Percentiles rank a stretch among this genome's conserved stretches.
phyloP scores from a whole-genome alignment of 2,888 invertebrate genomes.

The Dastarcus helophoroides region DNA sequence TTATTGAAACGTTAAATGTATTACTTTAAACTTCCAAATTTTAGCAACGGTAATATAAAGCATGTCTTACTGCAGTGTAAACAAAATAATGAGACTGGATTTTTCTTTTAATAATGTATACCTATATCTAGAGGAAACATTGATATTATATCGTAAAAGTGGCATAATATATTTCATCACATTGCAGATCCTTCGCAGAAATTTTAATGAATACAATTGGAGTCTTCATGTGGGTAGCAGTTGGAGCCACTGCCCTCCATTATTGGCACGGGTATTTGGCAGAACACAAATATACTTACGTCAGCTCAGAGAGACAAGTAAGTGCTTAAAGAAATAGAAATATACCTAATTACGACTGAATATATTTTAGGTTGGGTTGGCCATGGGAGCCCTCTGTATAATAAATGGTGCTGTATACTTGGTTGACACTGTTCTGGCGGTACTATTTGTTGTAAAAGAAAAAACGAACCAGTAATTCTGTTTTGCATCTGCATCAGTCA shows the following conservation, averaged over 20 bases:
- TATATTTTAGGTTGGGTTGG: constrained; percentile 52
- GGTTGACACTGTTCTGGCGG: constrained; percentile 66
- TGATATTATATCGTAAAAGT: no score
- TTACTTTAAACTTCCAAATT: no score
- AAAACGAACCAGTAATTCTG: constrained; percentile 7
- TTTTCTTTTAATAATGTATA: no score
- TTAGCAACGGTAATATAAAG: no score
- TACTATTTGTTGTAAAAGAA: constrained; percentile 39
- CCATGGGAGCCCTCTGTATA: constrained; percentile 69
- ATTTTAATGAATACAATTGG: constrained; percentile 82
- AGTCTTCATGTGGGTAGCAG: constrained; percentile 72
- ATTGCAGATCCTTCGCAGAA: constrained; percentile 59
- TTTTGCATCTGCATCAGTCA: no score
- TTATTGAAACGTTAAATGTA: no score
- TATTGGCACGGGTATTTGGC: constrained; percentile 82
- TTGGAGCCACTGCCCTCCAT: constrained; percentile 76
- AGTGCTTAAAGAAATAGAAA: constrained; percentile 11
- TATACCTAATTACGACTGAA: no score
- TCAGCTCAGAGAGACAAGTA: constrained; percentile 61
- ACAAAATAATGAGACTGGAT: no score
- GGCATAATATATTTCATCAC: constrained; percentile 7
- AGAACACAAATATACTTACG: constrained; percentile 63
- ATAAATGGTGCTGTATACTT: constrained; percentile 70
- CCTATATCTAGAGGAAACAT: no score
- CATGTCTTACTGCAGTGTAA: no score